A percentile compares a stretch with the other conserved stretches of the same genome.
Conservation (phyloP, 2,113 vertebrate genomes). For the Sterrhoptilus dennistouni region DNA sequence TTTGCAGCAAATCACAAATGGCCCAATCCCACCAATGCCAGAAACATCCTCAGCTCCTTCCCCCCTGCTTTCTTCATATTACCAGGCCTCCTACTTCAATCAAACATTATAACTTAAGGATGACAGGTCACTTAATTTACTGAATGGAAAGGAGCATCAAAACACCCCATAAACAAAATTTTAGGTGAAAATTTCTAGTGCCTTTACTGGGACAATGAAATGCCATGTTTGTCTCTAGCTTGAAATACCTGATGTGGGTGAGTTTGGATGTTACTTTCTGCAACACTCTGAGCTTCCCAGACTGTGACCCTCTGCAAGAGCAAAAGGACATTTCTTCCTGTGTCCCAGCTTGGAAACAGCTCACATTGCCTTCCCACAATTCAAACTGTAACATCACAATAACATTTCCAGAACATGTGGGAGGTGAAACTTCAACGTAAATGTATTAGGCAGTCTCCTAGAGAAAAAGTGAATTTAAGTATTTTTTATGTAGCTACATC, state of each 20-base stretch:
- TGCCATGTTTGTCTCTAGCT: not conserved
- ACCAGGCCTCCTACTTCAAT: not conserved
- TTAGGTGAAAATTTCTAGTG: not conserved
- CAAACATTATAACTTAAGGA: not conserved
- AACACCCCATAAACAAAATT: not conserved
- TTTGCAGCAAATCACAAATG: not conserved
- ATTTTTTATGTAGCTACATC: not conserved
- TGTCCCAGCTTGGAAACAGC: not conserved
- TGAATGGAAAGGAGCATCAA: not conserved
- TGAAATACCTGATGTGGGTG: not conserved
- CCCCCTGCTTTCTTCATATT: not conserved
- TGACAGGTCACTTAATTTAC: not conserved
- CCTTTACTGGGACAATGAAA: not conserved
- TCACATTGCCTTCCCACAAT: not conserved
- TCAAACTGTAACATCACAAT: not conserved
- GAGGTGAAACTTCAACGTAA: accelerated
- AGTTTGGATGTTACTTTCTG: not conserved
- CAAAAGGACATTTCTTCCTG: not conserved
- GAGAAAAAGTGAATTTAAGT: not conserved
- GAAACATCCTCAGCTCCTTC: not conserved
- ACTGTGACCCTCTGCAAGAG: not conserved
- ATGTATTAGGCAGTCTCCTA: not conserved
- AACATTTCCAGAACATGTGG: not conserved
- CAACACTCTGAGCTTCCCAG: not conserved
- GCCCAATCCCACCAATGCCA: not conserved